Evolutionary conservation across 2,797 vertebrate species (phyloP), one percentile per base, ranked within the genome.

Genomic region (Rhincodon typus): DNA sequence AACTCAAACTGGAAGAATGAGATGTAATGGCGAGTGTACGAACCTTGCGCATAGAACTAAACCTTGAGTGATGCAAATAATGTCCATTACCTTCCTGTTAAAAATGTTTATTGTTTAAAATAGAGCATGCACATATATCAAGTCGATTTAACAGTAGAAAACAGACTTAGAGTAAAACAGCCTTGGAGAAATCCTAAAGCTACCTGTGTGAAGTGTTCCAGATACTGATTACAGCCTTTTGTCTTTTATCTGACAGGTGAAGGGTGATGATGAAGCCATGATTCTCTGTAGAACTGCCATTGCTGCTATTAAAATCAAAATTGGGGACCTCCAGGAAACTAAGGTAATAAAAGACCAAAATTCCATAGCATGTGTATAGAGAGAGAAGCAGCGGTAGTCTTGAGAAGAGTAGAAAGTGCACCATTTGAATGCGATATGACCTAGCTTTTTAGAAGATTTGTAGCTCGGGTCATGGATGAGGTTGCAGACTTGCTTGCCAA

Each of bases 261-360:
- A 96, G 42, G 70, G 34, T 30, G 94, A 82, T 34, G 95, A 95
- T 94, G 96, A 96, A 79, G 96, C 96, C 4, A n/a, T 96, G 42
- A 95, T 96, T 94, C 96, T 96, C 46, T 96, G 96, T 90, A 62
- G 62, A 38, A 96, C 96, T 30, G 94, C 96, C 42, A 96, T 96
- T 10, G 96, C 94, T 79, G 96, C 88, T 19, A 95, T 96, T 88
- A 96, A 96, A 72, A 90, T 96, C 66, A 94, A 96, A 95, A 87
- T 72, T 23, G 95, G 95, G 19, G 96, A 96, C 62, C 96, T 96
- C 12, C 96, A 84, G 94, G 96, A 95, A 93, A 95, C 96, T 10
- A 96, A 96, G 94, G 96, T 96, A 82, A 77, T 8, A 53, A 34
- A 21, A 46, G 13, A 50, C n/a, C 10, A 67, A n/a, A 38, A 94